Conservation (phyloP, 2,888 invertebrate genomes). For the Sphinx pinastri region DNA sequence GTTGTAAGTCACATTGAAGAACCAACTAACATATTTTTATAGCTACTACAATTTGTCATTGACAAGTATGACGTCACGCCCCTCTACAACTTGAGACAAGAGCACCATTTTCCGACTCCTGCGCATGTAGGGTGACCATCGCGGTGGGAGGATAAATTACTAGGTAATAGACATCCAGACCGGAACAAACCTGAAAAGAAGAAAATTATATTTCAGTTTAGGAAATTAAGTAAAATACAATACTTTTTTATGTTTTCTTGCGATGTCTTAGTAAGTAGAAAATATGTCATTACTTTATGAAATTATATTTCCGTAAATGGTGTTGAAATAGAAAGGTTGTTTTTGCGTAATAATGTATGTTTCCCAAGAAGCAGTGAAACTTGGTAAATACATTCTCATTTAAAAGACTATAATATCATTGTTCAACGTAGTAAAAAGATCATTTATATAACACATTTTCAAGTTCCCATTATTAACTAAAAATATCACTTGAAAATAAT, state of each 20-base stretch:
- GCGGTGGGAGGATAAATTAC: background rate
- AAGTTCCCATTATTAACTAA: too few species aligned
- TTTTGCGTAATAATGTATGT: too few species aligned
- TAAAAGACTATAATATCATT: too few species aligned
- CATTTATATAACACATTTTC: too few species aligned
- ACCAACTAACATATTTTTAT: slow-evolving; percentile 39
- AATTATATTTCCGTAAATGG: too few species aligned
- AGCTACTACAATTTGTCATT: slow-evolving; percentile 41
- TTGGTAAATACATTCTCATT: too few species aligned
- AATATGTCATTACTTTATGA: too few species aligned
- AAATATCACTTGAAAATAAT: too few species aligned
- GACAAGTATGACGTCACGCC: slow-evolving; percentile 40
- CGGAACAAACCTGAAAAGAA: slow-evolving; percentile 3
- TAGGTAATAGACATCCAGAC: background rate
- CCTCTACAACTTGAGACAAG: slow-evolving; percentile 36
- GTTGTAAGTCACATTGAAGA: slow-evolving; percentile 36
- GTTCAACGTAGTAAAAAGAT: too few species aligned
- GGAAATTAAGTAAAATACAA: background rate
- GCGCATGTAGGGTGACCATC: slow-evolving; percentile 29
- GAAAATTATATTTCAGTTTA: background rate
- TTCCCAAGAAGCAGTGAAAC: too few species aligned
- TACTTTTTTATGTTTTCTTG: background rate
- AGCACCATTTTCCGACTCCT: slow-evolving; percentile 37
- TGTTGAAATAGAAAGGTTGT: too few species aligned
- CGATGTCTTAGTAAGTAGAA: too few species aligned